phyloP scores from a whole-genome alignment of 2,797 vertebrate species.

The Heliangelus exortis region DNA sequence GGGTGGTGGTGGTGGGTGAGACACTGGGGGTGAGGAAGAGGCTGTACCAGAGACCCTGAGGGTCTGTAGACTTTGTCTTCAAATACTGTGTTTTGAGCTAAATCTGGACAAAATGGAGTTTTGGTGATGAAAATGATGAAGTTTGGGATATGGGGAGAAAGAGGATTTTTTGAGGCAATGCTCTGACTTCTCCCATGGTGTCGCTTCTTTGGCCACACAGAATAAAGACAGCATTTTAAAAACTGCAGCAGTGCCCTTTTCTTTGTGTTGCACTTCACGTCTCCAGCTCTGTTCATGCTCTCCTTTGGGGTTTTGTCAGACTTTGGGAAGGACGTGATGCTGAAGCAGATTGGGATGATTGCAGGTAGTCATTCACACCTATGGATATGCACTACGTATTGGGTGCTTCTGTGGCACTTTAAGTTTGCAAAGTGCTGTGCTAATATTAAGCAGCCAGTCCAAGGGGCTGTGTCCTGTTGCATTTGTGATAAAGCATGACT shows the following conservation, averaged over 20 bases:
- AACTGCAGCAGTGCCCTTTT: not conserved
- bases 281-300: not conserved
- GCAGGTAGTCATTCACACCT: not conserved
- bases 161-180: fast-evolving
- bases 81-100: not conserved
- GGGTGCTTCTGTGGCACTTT: not conserved
- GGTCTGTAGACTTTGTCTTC: not conserved
- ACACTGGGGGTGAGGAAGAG: not conserved
- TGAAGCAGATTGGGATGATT: fast-evolving
- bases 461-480: not conserved
- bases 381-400: fast-evolving
- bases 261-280: not conserved
- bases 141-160: not conserved
- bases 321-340: not conserved
- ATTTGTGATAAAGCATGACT: not conserved
- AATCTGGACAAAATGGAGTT: not conserved
- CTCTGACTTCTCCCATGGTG: not conserved
- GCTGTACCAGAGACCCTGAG: not conserved
- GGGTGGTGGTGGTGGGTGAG: not conserved
- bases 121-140: not conserved
- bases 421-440: not conserved
- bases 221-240: not conserved
- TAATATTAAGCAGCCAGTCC: not conserved
- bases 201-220: not conserved
- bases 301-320: not conserved